A percentile compares a stretch with the other conserved stretches of the same genome.
These are phyloP conservation scores for Sisor rabdophorus DNA, from an alignment of 2,113 vertebrate genomes.

Conservation along the genomic window DNA sequence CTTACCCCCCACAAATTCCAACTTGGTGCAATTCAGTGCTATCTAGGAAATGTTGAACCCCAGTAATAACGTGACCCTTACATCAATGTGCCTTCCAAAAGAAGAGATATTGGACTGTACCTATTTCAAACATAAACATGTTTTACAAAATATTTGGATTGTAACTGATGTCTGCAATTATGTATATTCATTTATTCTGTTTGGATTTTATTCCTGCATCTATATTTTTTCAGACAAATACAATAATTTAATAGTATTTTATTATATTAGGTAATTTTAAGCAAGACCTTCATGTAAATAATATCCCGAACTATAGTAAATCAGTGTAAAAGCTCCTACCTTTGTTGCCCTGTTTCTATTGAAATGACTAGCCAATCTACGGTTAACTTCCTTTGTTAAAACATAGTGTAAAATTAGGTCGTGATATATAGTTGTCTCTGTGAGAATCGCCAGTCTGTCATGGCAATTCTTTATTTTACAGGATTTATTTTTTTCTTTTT, in stretches of 20 bases:
- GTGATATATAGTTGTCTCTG: slow-evolving; percentile 62
- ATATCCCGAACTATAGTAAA: too few relatives aligned
- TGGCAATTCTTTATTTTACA: slow-evolving; percentile 76
- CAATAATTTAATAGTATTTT: not conserved
- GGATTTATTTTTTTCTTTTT: slow-evolving; percentile 68
- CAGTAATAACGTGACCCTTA: slow-evolving; percentile 46
- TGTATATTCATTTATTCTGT: not conserved
- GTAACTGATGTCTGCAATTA: not conserved
- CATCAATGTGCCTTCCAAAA: slow-evolving; percentile 50
- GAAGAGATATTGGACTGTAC: slow-evolving; percentile 42
- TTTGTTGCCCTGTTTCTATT: slow-evolving; percentile 66
- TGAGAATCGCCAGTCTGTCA: slow-evolving; percentile 63
- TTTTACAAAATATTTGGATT: slow-evolving; percentile 32
- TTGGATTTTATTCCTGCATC: not conserved
- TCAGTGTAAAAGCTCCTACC: slow-evolving; percentile 64
- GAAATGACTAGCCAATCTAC: slow-evolving; percentile 42
- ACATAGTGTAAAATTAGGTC: slow-evolving; percentile 45
- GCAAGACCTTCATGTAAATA: not conserved
- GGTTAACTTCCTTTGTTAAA: slow-evolving; percentile 19
- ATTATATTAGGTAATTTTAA: not conserved
- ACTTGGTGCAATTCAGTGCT: slow-evolving; percentile 63
- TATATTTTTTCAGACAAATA: not conserved
- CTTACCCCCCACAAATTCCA: slow-evolving; percentile 71
- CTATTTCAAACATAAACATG: slow-evolving; percentile 51
- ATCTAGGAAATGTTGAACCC: slow-evolving; percentile 60